Conservation (phyloP, 2,113 vertebrate species). For the Psilopsiagon aurifrons region DNA sequence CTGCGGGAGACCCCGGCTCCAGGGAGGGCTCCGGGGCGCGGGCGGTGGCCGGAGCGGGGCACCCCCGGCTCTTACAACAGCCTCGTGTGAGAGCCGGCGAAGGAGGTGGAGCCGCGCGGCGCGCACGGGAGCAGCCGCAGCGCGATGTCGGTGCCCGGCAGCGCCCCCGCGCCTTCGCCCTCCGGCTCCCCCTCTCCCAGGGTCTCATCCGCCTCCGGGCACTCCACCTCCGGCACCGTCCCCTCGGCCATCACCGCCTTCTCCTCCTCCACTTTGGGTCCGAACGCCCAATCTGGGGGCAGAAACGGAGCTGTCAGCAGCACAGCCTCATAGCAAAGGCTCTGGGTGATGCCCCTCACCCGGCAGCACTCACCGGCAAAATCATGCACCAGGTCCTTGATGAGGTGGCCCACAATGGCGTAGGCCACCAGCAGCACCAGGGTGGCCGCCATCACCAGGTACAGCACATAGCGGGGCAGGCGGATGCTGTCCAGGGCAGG, state of each 20-base stretch:
- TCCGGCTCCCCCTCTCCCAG: background rate
- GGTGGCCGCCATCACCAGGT: conserved; percentile 82
- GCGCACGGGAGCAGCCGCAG: background rate
- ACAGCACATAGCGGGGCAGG: conserved; percentile 82
- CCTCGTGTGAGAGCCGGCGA: background rate
- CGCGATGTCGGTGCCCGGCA: background rate
- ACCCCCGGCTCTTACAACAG: background rate
- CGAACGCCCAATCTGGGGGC: conserved; percentile 84
- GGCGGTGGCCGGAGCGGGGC: rapidly evolving
- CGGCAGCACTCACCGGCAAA: conserved; percentile 77
- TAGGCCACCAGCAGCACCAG: conserved; percentile 85
- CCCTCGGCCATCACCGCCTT: conserved; percentile 61
- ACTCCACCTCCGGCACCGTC: conserved; percentile 49
- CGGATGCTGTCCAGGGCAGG: conserved; percentile 84
- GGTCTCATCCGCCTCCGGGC: background rate
- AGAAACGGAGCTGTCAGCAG: rapidly evolving
- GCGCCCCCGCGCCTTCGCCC: rapidly evolving
- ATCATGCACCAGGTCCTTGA: conserved; percentile 91
- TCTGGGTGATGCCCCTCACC: background rate
- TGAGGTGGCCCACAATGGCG: conserved; percentile 91
- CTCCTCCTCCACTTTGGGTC: conserved; percentile 82
- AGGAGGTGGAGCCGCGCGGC: conserved; percentile 28
- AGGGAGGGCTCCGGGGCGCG: too few species aligned
- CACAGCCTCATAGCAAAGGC: background rate
- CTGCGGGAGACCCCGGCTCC: background rate